Percentiles rank a stretch among this genome's conserved stretches.
phyloP scores from a whole-genome alignment of 2,113 vertebrate species.

The Tachycineta bicolor region DNA sequence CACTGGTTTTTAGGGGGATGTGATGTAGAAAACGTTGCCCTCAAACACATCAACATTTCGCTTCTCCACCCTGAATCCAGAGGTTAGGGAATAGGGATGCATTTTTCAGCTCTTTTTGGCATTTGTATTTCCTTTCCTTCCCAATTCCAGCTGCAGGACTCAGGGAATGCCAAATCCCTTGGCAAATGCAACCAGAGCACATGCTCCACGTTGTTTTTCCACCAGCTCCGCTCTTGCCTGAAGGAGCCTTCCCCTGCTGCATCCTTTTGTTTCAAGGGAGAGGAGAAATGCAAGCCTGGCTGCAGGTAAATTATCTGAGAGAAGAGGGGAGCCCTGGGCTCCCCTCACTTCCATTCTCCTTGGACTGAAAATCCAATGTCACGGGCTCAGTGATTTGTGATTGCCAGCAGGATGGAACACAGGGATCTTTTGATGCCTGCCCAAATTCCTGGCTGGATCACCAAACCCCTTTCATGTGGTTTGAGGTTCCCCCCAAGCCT shows the following conservation, averaged over 20 bases:
- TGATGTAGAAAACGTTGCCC: background rate
- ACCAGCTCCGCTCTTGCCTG: conserved; percentile 4
- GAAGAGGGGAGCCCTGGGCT: background rate
- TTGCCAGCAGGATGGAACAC: background rate
- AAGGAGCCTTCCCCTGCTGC: conserved; percentile 32
- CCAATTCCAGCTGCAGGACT: background rate
- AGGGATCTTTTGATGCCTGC: background rate
- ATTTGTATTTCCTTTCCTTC: background rate
- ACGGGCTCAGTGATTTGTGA: background rate
- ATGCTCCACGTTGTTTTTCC: background rate
- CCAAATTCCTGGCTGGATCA: background rate
- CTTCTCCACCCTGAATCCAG: background rate
- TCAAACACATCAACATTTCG: background rate
- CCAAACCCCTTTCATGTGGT: accelerated
- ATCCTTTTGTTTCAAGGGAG: background rate
- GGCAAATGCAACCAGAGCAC: background rate
- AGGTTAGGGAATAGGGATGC: background rate
- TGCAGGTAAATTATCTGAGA: conserved; percentile 12
- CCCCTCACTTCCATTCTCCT: background rate
- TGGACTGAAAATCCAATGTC: background rate
- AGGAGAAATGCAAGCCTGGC: background rate
- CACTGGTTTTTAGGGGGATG: background rate
- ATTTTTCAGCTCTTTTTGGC: background rate
- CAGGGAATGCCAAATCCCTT: background rate
- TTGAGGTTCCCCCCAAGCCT: background rate